Evolutionary conservation across 2,888 invertebrate genomes (phyloP), one percentile per base, ranked within the genome.

Genomic region (Drosophila quinaria): DNA sequence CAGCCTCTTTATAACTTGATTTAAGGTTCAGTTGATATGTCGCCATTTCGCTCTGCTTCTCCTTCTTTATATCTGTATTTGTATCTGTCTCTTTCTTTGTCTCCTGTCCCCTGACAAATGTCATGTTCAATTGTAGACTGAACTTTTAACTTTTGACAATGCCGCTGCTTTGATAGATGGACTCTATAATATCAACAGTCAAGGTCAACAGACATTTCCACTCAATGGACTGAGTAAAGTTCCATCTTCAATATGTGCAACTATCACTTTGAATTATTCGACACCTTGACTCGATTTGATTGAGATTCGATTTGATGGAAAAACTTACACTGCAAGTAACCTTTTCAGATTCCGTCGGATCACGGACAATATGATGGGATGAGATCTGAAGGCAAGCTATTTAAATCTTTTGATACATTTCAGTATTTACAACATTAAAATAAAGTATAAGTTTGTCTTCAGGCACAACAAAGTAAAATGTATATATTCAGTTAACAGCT

Each of bases 21-120:
- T 84, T 84, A 89, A 87, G 89, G 87, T 87, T 89, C 83, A 83
- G 81, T 87, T 81, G 76, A 89, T 86, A 87, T 80, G 89, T 68
- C 72, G 70, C 70, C 80, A 74, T 85, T 62, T 64, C 60, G 68
- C 61, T 58, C 42, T 41, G 35, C 56, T 64, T 58, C 61, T 54
- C 33, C 44, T 42, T 51, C 15, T 49, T 52, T 62, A 51, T 66
- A 54, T 58, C 49, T 60, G 33, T 44, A 49, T 41, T 42, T 70
- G 62, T 46, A 31, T 39, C 42, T 51, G 49, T 31, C 37, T 39
- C 22, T 10, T 37, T 46, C 37, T 56, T 50, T 63, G 54, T 61
- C 59, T 55, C 41, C 65, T 73, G 66, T 58, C 69, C 68, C 46
- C 70, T 81, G 80, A 81, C 84, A 83, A 84, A 78, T 87, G 84